Percentiles rank a stretch among this genome's conserved stretches.
phyloP scores from a whole-genome alignment of 2,797 vertebrate genomes.

The Valencia hispanica region DNA sequence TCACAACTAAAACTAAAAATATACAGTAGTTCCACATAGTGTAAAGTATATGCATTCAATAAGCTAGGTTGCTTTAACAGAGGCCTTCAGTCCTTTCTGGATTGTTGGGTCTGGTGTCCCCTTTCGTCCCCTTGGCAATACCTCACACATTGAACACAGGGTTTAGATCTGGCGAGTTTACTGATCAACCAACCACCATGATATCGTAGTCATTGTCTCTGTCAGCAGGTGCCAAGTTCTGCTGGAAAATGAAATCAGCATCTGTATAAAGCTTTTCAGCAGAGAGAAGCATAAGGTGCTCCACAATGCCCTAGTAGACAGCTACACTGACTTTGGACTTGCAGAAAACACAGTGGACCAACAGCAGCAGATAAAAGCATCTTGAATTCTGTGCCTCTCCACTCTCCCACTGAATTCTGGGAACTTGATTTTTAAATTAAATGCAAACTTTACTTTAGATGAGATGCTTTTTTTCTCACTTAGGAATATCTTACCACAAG shows the following conservation, averaged over 20 bases:
- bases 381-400: background rate
- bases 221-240: background rate
- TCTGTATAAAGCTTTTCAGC: background rate
- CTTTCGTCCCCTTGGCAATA: no score
- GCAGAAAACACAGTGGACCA: background rate
- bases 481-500: no score
- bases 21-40: no score
- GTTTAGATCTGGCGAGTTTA: background rate
- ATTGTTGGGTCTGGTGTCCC: no score
- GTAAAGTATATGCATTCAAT: no score
- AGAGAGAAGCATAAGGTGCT: background rate
- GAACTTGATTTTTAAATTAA: background rate
- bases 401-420: background rate
- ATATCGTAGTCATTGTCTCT: background rate
- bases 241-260: background rate
- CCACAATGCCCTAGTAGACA: background rate
- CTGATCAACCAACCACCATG: background rate
- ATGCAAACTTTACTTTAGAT: background rate
- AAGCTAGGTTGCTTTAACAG: no score
- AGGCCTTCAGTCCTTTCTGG: no score
- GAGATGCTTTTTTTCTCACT: no score
- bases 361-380: background rate
- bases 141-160: no score
- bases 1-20: no score
- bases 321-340: background rate